These are phyloP conservation scores for Chironomus striatipennis DNA, from an alignment of 1,140 invertebrate genomes.

Conservation along the genomic window DNA sequence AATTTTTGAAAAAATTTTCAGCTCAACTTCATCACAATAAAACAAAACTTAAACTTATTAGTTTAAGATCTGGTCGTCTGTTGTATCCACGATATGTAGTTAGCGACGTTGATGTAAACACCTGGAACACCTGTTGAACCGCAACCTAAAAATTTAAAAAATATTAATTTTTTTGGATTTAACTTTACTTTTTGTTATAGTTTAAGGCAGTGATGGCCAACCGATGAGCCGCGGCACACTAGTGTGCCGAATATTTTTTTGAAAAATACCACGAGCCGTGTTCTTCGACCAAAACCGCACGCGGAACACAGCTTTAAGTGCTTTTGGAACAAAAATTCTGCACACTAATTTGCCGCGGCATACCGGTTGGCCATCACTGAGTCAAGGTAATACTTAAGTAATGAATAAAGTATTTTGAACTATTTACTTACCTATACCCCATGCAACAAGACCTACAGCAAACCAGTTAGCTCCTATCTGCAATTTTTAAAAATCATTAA, in stretches of 20 bases:
- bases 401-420: no score
- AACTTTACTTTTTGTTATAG: no score
- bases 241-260: no score
- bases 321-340: no score
- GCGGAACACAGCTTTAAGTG: no score
- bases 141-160: background rate
- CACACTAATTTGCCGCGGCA: conserved; percentile 42
- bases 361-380: background rate
- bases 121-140: conserved; percentile 48
- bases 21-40: no score
- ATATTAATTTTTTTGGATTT: background rate
- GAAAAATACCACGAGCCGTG: no score
- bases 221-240: no score
- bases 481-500: conserved; percentile 64
- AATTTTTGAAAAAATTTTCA: no score
- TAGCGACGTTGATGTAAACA: conserved; percentile 57
- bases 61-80: background rate
- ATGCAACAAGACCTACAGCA: conserved; percentile 61
- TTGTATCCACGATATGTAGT: conserved; percentile 54
- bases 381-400: no score
- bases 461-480: conserved; percentile 46
- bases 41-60: background rate
- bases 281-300: no score
- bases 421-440: conserved; percentile 60
- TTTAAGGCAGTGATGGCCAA: no score